Evolutionary conservation across 2,888 invertebrate species (phyloP), one percentile per base, ranked within the genome.

Genomic region (Eilema sororculum): DNA sequence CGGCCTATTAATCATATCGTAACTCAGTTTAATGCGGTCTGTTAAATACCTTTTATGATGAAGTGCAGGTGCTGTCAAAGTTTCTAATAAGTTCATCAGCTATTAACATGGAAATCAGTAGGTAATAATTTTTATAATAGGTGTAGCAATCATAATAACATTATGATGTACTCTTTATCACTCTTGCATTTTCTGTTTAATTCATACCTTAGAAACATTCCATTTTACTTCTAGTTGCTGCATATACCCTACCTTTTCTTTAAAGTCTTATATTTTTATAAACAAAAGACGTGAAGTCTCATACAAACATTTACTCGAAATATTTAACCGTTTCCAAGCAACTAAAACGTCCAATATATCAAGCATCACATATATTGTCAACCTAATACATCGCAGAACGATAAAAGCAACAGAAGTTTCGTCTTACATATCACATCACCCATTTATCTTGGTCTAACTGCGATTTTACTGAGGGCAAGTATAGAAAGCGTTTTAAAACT

Each of bases 401-500:
- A 72, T 67, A 75, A 74, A 81, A 68, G 69, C 52, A 76, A 76
- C 71, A 70, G 28, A 70, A 70, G 30, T 74, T 75, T 77, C 66
- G 68, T 65, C 72, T 66, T 70, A 77, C 74, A 73, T 71, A 75
- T 80, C 80, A 78, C 75, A 72, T 66, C 67, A 74, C 71, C 75
- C 76, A 78, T 82, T 80, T 77, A 81, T 82, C 78, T 77, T 73
- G 75, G 73, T 75, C 68, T 76, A 74, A 81, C 80, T 79, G 69
- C 76, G 75, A 77, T 81, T 75, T 72, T 62, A 75, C 74, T 61
- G 70, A 70, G 65, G 71, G 78, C 63, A 74, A 82, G 79, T 84
- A 88, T 84, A 86, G 84, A 82, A 84, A 86, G 83, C 89, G 85
- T 90, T 93, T 92, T 89, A 90, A 91, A 93, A 93, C 90, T 93